A percentile compares a stretch with the other conserved stretches of the same genome.
Evolutionary conservation across 1,140 invertebrate species (phyloP).

Genomic region (Ptiloglossa arizonensis): DNA sequence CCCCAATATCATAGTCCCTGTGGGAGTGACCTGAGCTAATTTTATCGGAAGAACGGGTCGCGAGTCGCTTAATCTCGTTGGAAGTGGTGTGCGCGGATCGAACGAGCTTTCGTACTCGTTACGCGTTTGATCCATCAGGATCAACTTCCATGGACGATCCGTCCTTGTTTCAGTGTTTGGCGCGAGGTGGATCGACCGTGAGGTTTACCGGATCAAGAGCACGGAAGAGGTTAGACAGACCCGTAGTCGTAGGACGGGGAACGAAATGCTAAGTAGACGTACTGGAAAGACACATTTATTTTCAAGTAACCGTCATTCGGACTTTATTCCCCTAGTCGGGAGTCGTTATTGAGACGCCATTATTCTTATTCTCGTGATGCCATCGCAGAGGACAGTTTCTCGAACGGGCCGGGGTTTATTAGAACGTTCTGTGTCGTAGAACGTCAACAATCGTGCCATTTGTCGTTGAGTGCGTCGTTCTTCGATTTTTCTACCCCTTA

Average conservation of each 20-base stretch:
- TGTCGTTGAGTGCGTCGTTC: background rate
- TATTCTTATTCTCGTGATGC: constrained; percentile 41
- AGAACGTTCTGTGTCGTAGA: background rate
- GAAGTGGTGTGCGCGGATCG: constrained; percentile 13
- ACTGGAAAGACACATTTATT: constrained; percentile 42
- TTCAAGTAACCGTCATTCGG: background rate
- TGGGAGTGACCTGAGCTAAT: constrained; percentile 4
- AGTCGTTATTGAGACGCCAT: constrained; percentile 52
- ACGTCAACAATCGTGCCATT: background rate
- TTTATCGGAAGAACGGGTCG: constrained; percentile 26
- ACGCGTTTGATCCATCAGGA: constrained; percentile 32
- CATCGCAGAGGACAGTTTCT: background rate
- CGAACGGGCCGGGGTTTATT: too few relatives aligned
- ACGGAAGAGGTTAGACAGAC: too few relatives aligned
- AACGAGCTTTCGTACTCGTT: constrained; percentile 42
- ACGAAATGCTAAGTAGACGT: background rate
- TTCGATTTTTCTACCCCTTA: background rate
- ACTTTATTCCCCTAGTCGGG: constrained; percentile 28
- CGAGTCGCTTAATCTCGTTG: constrained; percentile 36
- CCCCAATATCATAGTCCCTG: constrained; percentile 13
- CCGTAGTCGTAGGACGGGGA: background rate
- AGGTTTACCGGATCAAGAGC: background rate
- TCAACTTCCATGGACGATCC: background rate
- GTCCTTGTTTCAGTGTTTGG: background rate
- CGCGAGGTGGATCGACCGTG: background rate